These are phyloP conservation scores for Rostratula benghalensis DNA, from an alignment of 2,113 vertebrate genomes.

Conservation along the genomic window DNA sequence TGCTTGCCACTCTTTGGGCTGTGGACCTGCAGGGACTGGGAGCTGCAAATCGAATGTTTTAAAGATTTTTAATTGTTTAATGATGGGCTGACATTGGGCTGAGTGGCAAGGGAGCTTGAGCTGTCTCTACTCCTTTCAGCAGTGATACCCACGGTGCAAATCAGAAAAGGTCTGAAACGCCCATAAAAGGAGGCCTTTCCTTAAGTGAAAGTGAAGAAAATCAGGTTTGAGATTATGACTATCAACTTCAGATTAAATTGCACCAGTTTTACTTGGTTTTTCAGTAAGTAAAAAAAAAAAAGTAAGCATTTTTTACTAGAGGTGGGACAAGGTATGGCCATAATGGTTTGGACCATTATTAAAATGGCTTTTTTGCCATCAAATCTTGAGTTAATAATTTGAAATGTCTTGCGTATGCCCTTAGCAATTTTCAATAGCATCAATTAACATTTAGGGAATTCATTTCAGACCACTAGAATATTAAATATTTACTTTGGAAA, in stretches of 20 bases:
- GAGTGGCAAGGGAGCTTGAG: not conserved
- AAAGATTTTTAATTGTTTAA: not conserved
- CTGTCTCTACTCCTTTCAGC: not conserved
- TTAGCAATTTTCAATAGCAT: slow-evolving; percentile 37
- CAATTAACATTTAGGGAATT: slow-evolving; percentile 68
- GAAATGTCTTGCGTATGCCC: slow-evolving; percentile 33
- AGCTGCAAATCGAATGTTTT: accelerated
- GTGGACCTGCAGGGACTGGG: not conserved
- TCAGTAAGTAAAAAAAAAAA: not conserved
- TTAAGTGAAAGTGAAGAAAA: not conserved
- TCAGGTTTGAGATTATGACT: not conserved
- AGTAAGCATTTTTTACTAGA: not conserved
- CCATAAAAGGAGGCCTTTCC: not conserved
- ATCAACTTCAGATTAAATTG: not conserved
- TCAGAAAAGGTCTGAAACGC: too few species aligned
- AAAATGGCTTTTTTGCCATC: not conserved
- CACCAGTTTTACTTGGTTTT: not conserved
- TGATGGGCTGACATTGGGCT: not conserved
- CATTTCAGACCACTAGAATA: slow-evolving; percentile 13
- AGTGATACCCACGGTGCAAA: accelerated
- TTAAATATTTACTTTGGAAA: slow-evolving; percentile 50
- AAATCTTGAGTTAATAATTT: not conserved
- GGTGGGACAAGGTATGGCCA: not conserved
- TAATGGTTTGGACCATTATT: not conserved
- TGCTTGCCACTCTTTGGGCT: not conserved